Base-by-base conservation (phyloP, 2,888 invertebrate species). In the Synanthedon myopaeformis region DNA sequence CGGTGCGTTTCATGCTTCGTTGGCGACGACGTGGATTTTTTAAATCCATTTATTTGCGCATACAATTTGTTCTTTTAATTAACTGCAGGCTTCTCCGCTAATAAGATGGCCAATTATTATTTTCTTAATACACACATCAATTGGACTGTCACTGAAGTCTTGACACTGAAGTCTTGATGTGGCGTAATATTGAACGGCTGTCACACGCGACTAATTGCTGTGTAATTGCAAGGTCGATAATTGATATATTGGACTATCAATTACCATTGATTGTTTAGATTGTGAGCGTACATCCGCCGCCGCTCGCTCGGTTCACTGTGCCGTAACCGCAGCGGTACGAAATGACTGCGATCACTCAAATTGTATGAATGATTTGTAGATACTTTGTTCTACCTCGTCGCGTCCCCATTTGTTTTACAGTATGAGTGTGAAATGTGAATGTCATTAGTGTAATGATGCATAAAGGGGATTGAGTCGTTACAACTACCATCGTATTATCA, bases 1-100 rank as follows among this genome's bases (percentile, higher is more conserved):
- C 45, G 61, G 69, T 57, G 57, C 61, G 58, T 60, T 68, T 66
- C 61, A 67, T 65, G 13, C n/a, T 41, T 35, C 51, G 45, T 45
- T 45, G 45, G 6, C 45, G 45, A 14, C 13, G 45, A 35, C 35
- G 35, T 35, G 13, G 45, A 12, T 45, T 45, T 35, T 35, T 45
- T 45, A 12, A 45, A 45, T n/a, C 45, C 13, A 14, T 45, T 45
- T 45, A 45, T 45, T 45, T 45, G 45, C n/a, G n/a, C 14, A 45
- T 45, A 13, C 6, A 45, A 45, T 45, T 45, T 14, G 45, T 45
- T n/a, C 14, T 45, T n/a, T 45, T 45, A 45, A 45, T 45, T 45
- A 45, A 45, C n/a, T 13, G 45, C 6, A 14, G 4, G 45, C 8
- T 45, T 45, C 14, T 3, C 14, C 14, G 45, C 13, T 45, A 45